Percentiles rank a stretch among this genome's conserved stretches.
phyloP scores from a whole-genome alignment of 2,113 vertebrate species.

The Podocnemis expansa region DNA sequence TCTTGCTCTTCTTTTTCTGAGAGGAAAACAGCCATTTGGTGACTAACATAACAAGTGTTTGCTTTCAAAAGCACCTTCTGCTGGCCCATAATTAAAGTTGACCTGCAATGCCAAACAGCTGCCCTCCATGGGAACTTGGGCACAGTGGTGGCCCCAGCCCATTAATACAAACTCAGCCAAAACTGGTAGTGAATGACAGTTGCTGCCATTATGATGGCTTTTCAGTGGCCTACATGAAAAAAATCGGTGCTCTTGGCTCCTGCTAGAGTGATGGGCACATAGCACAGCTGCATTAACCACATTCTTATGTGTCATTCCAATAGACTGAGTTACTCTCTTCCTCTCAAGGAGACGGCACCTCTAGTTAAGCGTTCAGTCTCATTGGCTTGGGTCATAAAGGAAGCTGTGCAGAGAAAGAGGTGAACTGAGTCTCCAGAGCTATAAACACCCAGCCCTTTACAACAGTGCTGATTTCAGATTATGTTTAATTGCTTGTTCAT shows the following conservation, averaged over 20 bases:
- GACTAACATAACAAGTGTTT: background rate
- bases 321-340: background rate
- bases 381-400: background rate
- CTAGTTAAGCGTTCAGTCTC: background rate
- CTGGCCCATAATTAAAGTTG: too few relatives aligned
- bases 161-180: background rate
- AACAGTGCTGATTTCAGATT: rapidly evolving
- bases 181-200: background rate
- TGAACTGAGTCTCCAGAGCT: background rate
- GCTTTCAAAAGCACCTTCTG: background rate
- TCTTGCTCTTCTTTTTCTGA: background rate
- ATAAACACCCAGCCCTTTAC: background rate
- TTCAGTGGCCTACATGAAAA: background rate
- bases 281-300: background rate
- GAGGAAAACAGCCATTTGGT: background rate
- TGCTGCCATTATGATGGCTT: background rate
- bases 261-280: background rate
- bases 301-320: background rate
- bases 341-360: background rate
- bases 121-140: background rate
- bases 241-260: background rate
- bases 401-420: background rate
- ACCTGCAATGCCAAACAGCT: background rate
- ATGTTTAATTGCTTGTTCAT: background rate
- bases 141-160: background rate